phyloP scores from a whole-genome alignment of 2,888 invertebrate genomes.

The Dastarcus helophoroides region DNA sequence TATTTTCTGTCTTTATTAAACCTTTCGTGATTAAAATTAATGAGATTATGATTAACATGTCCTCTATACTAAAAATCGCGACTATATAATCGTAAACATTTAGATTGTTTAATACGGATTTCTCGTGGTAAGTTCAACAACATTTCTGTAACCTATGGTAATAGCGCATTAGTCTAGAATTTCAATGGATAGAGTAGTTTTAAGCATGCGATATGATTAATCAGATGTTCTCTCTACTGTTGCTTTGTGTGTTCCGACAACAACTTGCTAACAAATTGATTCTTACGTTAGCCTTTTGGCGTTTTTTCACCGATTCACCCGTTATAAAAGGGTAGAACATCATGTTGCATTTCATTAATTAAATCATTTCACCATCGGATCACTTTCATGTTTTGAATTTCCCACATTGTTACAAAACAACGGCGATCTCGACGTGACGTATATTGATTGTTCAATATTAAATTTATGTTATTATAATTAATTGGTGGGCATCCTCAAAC shows the following conservation, averaged over 20 bases:
- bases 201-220: conserved; percentile 39
- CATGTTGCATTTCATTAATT: conserved; percentile 19
- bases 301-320: conserved; percentile 11
- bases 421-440: neutral
- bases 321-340: conserved; percentile 13
- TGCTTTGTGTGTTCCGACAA: conserved; percentile 28
- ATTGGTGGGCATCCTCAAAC: neutral
- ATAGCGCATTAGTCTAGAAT: no score
- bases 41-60: no score
- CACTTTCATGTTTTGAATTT: conserved; percentile 22
- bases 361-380: conserved; percentile 25
- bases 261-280: conserved; percentile 19
- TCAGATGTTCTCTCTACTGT: conserved; percentile 29
- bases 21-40: no score
- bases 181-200: no score
- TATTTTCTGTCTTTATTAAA: no score
- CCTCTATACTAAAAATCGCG: no score
- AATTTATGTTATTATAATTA: neutral
- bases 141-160: no score
- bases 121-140: no score
- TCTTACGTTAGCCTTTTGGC: conserved; percentile 13
- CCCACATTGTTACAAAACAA: conserved; percentile 11
- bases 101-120: no score
- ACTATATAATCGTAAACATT: no score
- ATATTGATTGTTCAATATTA: neutral